Conservation (phyloP, 2,113 vertebrate genomes). For the Candoia aspera region DNA sequence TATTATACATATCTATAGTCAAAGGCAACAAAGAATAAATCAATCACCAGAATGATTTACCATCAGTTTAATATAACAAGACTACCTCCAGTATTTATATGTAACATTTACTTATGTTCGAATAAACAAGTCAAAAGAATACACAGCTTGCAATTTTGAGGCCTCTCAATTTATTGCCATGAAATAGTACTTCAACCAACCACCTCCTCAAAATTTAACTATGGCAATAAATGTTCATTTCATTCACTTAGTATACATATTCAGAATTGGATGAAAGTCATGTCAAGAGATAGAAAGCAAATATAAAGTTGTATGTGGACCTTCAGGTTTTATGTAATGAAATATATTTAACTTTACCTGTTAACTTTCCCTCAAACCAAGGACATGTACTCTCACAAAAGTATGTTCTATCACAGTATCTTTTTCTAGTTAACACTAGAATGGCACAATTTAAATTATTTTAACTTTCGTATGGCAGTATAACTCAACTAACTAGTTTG, state of each 20-base stretch:
- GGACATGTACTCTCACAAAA: slow-evolving; percentile 45
- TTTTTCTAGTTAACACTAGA: slow-evolving; percentile 37
- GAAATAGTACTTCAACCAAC: slow-evolving; percentile 4
- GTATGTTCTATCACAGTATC: slow-evolving; percentile 50
- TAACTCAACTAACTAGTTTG: not conserved
- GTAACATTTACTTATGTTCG: not conserved
- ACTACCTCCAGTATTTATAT: not conserved
- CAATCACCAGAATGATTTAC: not conserved
- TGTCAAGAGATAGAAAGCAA: slow-evolving; percentile 9
- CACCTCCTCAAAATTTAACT: not conserved
- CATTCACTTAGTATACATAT: not conserved
- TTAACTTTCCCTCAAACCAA: slow-evolving; percentile 18
- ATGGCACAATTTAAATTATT: slow-evolving; percentile 38
- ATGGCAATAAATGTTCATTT: slow-evolving; percentile 24
- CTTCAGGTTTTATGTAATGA: slow-evolving; percentile 31
- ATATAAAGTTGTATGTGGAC: slow-evolving; percentile 10
- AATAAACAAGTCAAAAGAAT: not conserved
- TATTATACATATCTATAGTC: not conserved
- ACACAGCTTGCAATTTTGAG: not conserved
- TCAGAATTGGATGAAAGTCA: slow-evolving; percentile 1
- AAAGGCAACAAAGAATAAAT: not conserved
- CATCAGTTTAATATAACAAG: not conserved
- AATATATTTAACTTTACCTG: slow-evolving; percentile 48
- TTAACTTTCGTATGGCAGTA: slow-evolving; percentile 23
- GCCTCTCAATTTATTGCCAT: not conserved